These are phyloP conservation scores for Tethea ocularis DNA, from an alignment of 2,888 invertebrate genomes.

Conservation along the genomic window DNA sequence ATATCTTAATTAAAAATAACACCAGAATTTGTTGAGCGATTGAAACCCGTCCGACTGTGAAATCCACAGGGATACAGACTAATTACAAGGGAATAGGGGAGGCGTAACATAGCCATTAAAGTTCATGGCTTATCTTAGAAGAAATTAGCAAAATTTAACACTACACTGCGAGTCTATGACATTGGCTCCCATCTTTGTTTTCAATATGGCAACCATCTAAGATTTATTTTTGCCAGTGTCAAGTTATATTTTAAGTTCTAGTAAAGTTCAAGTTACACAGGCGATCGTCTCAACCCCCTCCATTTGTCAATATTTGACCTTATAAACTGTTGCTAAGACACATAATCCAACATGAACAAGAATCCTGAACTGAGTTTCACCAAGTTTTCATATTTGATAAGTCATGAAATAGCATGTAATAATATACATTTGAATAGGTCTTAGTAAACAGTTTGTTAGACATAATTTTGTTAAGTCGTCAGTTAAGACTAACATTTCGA, in stretches of 20 bases:
- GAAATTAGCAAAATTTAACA: neutral
- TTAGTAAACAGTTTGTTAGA: too few species aligned
- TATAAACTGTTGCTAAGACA: too few species aligned
- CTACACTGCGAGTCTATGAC: neutral
- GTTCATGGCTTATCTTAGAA: neutral
- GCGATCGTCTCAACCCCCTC: too few species aligned
- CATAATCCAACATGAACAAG: neutral
- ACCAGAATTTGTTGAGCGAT: conserved; percentile 48
- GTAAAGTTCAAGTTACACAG: too few species aligned
- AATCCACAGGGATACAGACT: conserved; percentile 27
- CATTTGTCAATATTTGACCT: too few species aligned
- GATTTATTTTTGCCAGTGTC: too few species aligned
- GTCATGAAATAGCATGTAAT: neutral
- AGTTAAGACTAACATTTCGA: too few species aligned
- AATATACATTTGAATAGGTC: neutral
- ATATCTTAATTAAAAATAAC: conserved; percentile 59
- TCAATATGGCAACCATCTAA: too few species aligned
- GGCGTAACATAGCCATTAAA: neutral
- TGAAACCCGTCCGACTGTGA: conserved; percentile 35
- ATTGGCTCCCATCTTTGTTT: too few species aligned
- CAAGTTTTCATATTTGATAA: neutral
- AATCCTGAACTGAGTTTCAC: neutral
- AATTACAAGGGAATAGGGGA: conserved; percentile 22
- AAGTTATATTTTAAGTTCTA: too few species aligned
- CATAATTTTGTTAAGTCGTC: neutral